These are phyloP conservation scores for Brassicogethes aeneus DNA, from an alignment of 2,888 invertebrate species.

Conservation along the genomic window DNA sequence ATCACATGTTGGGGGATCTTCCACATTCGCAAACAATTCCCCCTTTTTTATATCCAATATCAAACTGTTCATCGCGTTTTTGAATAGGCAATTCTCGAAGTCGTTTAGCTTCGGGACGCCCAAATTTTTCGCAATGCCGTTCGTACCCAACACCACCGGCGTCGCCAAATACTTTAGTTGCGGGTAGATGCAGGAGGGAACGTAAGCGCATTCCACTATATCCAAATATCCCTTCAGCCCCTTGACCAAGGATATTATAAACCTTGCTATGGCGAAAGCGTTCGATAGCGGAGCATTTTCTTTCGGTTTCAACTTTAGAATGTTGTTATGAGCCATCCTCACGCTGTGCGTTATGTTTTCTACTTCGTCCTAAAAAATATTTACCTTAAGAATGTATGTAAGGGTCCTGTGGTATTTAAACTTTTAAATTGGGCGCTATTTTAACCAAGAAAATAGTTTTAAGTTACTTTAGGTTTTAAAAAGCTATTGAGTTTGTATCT, in stretches of 20 bases:
- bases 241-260: slow-evolving; percentile 50
- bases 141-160: slow-evolving; percentile 32
- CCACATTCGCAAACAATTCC: slow-evolving; percentile 26
- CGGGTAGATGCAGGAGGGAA: slow-evolving; percentile 30
- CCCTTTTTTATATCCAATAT: slow-evolving; percentile 31
- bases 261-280: slow-evolving; percentile 54
- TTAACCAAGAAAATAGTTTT: no score
- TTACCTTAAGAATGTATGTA: background rate
- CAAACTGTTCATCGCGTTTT: slow-evolving; percentile 30
- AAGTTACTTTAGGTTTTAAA: no score
- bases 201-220: slow-evolving; percentile 35
- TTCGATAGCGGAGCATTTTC: slow-evolving; percentile 51
- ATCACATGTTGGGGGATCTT: slow-evolving; percentile 29
- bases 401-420: no score
- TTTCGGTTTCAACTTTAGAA: slow-evolving; percentile 53
- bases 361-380: slow-evolving; percentile 30
- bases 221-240: slow-evolving; percentile 36
- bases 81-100: slow-evolving; percentile 35
- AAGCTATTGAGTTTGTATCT: no score
- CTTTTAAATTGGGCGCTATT: no score
- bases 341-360: slow-evolving; percentile 33
- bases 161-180: slow-evolving; percentile 33
- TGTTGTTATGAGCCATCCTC: slow-evolving; percentile 55
- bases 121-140: slow-evolving; percentile 32
- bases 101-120: slow-evolving; percentile 33